Percentiles rank a stretch among this genome's conserved stretches.
phyloP scores from a whole-genome alignment of 2,797 vertebrate species.

The Pteropus rufus region DNA sequence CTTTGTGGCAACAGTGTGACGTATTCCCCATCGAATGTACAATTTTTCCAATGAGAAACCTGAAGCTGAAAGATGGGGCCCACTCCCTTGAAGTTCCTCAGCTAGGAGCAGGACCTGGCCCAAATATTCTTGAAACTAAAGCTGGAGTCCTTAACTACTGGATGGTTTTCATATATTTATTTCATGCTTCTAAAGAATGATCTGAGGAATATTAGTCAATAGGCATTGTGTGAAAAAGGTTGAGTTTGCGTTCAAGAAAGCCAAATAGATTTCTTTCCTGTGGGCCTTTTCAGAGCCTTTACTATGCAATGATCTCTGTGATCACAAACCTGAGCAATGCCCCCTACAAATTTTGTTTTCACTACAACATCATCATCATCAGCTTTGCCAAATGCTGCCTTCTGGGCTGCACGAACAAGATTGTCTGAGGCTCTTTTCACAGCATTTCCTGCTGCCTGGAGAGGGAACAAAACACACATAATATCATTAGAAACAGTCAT shows the following conservation, averaged over 20 bases:
- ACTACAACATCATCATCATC: conserved; percentile 97
- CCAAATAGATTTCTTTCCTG: not conserved
- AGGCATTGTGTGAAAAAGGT: not conserved
- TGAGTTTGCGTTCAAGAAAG: not conserved
- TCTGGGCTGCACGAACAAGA: conserved; percentile 96
- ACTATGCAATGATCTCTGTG: not conserved
- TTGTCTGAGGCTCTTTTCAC: conserved; percentile 99
- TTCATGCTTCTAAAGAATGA: not conserved
- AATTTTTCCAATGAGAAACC: not conserved
- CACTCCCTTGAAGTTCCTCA: not conserved
- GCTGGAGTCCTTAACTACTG: not conserved
- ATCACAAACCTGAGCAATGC: conserved; percentile 95
- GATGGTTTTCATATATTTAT: not conserved
- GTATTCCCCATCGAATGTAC: fast-evolving
- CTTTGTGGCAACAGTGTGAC: fast-evolving
- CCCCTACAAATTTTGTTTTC: conserved; percentile 98
- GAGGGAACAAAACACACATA: not conserved
- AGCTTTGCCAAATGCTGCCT: conserved; percentile 95
- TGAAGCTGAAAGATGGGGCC: not conserved
- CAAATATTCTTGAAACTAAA: not conserved
- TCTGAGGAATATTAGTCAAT: not conserved
- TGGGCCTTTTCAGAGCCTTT: not conserved
- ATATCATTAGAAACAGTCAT: not conserved
- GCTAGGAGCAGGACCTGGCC: not conserved
- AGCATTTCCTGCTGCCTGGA: conserved; percentile 95